Percentiles rank a stretch among this genome's conserved stretches.
These are phyloP conservation scores for Hypselothyrea guttata DNA, from an alignment of 2,888 invertebrate genomes.

Conservation along the genomic window DNA sequence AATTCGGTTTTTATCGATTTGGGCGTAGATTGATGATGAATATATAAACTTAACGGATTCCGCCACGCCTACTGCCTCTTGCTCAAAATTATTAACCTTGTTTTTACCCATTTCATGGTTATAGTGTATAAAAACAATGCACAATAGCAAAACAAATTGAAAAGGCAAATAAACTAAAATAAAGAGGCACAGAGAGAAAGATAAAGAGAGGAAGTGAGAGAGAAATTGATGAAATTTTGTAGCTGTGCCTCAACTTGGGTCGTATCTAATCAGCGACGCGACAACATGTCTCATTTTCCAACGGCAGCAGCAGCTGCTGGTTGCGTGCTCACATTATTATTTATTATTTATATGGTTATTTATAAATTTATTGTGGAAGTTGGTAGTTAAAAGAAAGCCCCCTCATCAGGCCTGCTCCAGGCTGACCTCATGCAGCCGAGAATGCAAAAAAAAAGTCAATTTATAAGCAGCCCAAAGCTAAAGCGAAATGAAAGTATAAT, in stretches of 20 bases:
- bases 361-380: slow-evolving; percentile 43
- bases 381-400: slow-evolving; percentile 45
- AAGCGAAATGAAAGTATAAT: slow-evolving; percentile 58
- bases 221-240: slow-evolving; percentile 37
- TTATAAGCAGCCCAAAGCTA: slow-evolving; percentile 48
- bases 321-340: slow-evolving; percentile 49
- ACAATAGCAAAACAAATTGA: slow-evolving; percentile 62
- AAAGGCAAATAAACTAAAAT: slow-evolving; percentile 41
- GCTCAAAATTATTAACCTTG: too few relatives aligned
- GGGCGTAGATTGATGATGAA: too few relatives aligned
- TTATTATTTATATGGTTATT: slow-evolving; percentile 55
- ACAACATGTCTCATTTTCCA: slow-evolving; percentile 63
- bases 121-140: slow-evolving; percentile 39
- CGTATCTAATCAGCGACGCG: slow-evolving; percentile 65
- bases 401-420: neutral
- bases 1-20: too few relatives aligned
- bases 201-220: too few relatives aligned
- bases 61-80: too few relatives aligned
- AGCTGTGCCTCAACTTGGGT: slow-evolving; percentile 18
- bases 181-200: slow-evolving; percentile 25
- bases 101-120: slow-evolving; percentile 6
- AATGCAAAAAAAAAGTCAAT: slow-evolving; percentile 43
- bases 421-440: slow-evolving; percentile 58
- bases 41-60: too few relatives aligned
- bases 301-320: slow-evolving; percentile 30